Conservation (phyloP, 1,140 invertebrate genomes). For the Amphibalanus amphitrite region DNA sequence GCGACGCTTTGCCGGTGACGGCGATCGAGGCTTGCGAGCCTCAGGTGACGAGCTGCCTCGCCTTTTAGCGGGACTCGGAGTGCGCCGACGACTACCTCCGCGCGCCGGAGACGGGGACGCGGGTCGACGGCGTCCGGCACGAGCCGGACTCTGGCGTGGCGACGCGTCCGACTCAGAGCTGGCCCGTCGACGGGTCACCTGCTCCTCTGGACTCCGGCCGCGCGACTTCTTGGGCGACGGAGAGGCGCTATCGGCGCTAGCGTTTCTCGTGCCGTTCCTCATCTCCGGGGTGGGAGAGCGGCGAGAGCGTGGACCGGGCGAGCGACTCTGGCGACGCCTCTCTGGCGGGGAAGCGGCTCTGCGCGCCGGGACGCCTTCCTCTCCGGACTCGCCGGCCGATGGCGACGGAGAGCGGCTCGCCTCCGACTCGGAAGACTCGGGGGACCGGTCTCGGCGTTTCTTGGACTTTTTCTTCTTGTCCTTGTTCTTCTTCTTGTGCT, state of each 20-base stretch:
- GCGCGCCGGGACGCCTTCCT: background rate
- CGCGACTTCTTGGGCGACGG: background rate
- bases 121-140: no score
- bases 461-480: background rate
- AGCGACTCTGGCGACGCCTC: background rate
- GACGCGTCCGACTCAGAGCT: background rate
- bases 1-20: background rate
- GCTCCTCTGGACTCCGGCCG: background rate
- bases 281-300: background rate
- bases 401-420: background rate
- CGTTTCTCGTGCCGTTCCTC: background rate
- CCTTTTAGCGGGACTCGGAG: background rate
- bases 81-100: background rate
- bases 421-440: background rate
- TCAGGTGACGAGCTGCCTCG: background rate
- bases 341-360: background rate
- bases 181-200: no score
- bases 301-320: no score
- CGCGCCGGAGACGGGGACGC: background rate
- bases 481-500: constrained; percentile 3
- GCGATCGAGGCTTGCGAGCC: background rate
- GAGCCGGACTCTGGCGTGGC: background rate
- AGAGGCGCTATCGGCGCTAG: background rate
- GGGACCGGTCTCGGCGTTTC: background rate
- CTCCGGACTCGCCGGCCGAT: background rate